phyloP scores from a whole-genome alignment of 2,888 invertebrate genomes.

The Diadromus collaris region DNA sequence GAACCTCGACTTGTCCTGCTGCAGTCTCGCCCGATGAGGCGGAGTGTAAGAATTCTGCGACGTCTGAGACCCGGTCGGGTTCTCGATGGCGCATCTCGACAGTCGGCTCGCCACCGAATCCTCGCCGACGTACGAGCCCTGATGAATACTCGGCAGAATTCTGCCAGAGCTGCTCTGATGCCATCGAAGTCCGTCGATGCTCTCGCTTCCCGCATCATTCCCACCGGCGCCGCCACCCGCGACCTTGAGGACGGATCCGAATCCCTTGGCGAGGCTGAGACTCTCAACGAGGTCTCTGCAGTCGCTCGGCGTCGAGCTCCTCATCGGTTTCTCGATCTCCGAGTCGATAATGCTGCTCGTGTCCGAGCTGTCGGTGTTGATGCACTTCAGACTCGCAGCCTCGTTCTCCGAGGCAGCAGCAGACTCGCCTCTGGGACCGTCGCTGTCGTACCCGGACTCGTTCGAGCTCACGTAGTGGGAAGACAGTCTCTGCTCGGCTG shows the following conservation, averaged over 20 bases:
- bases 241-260: background rate
- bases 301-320: slow-evolving; percentile 76
- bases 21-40: slow-evolving; percentile 74
- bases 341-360: slow-evolving; percentile 79
- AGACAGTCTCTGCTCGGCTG: slow-evolving; percentile 79
- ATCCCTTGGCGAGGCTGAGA: slow-evolving; percentile 24
- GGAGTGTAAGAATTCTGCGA: slow-evolving; percentile 48
- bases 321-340: slow-evolving; percentile 81
- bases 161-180: slow-evolving; percentile 76
- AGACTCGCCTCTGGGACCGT: slow-evolving; percentile 81
- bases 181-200: slow-evolving; percentile 76
- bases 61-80: background rate
- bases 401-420: slow-evolving; percentile 75
- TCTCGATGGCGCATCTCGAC: slow-evolving; percentile 10
- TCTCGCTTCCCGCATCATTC: slow-evolving; percentile 65
- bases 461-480: slow-evolving; percentile 89
- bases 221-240: slow-evolving; percentile 2
- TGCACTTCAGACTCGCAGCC: slow-evolving; percentile 72
- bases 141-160: slow-evolving; percentile 76
- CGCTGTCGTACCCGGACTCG: slow-evolving; percentile 92
- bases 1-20: slow-evolving; percentile 78
- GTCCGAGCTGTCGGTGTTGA: slow-evolving; percentile 73
- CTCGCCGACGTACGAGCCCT: slow-evolving; percentile 64
- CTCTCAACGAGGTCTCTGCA: slow-evolving; percentile 55
- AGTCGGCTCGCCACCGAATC: slow-evolving; percentile 21